Evolutionary conservation across 2,888 invertebrate genomes (phyloP), one percentile per base, ranked within the genome.

Genomic region (Hemicrepidius hirtus): DNA sequence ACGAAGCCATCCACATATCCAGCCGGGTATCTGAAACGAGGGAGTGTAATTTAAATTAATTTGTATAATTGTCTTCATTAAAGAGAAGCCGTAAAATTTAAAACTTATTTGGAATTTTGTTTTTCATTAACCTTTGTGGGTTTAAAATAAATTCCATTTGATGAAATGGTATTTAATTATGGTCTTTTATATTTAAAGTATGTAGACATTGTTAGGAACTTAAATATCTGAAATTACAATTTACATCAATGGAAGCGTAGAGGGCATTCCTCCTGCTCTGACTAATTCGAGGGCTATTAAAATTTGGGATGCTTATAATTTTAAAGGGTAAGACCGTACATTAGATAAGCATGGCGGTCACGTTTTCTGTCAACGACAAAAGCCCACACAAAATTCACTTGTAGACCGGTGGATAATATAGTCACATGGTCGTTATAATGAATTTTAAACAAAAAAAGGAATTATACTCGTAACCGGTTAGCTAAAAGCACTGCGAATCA

Each of bases 371-470:
- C 44, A 32, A 20, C 50, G 41, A 55, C 66, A 55, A 65, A 37
- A 57, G 66, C 66, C 66, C 66, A 66, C 66, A 66, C 55, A 55
- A 55, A 41, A 53, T 66, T 37, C 35, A 66, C 66, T 53, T 66
- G 66, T 66, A 64, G 41, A 18, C 16, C 55, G 40, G 32, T 21
- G 16, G 55, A 50, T 64, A 64, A 64, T 64, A 35, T 18, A 49
- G 16, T 16, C 46, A 18, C 62, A 28, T 37, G 57, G 13, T 18
- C 57, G 40, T 37, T 20, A 57, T 57, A 57, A 57, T 57, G 57
- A 57, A 37, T 57, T 32, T 57, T 37, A 40, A 57, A 40, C 57
- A 21, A 57, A 57, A 57, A 24, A 24, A 5, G 24, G 24, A 32
- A 9, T 5, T 9, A 32, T 32, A 32, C 7, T 32, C 1, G 32